Base-by-base conservation (phyloP, 2,113 vertebrate species). In the Dendropsophus ebraccatus region DNA sequence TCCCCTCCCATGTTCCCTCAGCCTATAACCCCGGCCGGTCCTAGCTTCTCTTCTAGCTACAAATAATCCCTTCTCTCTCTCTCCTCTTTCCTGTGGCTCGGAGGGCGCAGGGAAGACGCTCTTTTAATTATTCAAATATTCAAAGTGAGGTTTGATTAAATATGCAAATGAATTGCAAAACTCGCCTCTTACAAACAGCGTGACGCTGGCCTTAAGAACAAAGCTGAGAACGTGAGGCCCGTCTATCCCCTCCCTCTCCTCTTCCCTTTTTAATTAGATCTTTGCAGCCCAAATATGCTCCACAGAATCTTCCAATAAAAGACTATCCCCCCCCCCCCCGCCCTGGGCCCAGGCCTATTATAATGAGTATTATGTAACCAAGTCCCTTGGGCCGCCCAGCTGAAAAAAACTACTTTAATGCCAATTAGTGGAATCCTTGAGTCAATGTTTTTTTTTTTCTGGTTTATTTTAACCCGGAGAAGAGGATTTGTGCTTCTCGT, bases 51-150 rank as follows among this genome's bases (percentile, higher is more conserved):
- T 28, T 81, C 67, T 28, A 74, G 54, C 54, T 65, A 56, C 35
- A 50, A 30, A 28, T 30, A 25, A 14, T 17, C 16, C 2, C 62
- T 25, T 11, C 47, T 49, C 5, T 60, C 50, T 60, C 9, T 8
- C 41, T 41, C 41, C 41, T 8, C 13, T 75, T 75, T 84, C 82
- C 82, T 75, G 70, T 60, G 52, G 54, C 52, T 60, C 11, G 5
- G 35, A 84, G 35, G 25, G 32, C 13, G 52, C 52, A 79, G 62
- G 13, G 0, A 14, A 85, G 77, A 41, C 23, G 0, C 16, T 69
- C 65, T 49, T 76, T 87, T 78, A 88, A 16, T 87, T 84, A 89
- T 82, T 87, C 28, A 82, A 80, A 89, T 62, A 89, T 62, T 0
- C 1, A 89, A 62, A 4, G 30, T 1, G 62, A 65, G 45, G 17